These are phyloP conservation scores for Archocentrus centrarchus DNA, from an alignment of 2,113 vertebrate genomes.

Conservation along the genomic window DNA sequence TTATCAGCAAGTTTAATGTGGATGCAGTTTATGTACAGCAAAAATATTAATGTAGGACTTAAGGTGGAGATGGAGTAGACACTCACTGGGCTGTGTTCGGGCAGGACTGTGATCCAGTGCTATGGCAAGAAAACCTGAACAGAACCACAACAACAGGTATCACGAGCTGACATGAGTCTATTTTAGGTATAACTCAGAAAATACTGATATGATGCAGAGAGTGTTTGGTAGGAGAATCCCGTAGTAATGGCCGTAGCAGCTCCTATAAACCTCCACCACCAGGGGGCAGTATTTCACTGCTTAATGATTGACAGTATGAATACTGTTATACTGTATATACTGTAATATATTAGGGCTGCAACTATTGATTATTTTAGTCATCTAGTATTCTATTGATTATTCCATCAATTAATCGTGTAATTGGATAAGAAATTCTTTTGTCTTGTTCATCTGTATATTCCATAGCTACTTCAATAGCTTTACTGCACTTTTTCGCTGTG, in stretches of 20 bases:
- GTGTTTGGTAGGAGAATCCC: neutral
- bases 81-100: conserved; percentile 72
- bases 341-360: too few species aligned
- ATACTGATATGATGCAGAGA: too few species aligned
- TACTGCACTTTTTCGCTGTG: too few species aligned
- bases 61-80: neutral
- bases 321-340: too few species aligned
- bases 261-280: neutral
- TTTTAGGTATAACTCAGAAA: neutral
- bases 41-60: neutral
- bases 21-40: neutral
- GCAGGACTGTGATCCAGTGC: conserved; percentile 22
- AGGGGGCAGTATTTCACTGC: neutral
- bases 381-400: too few species aligned
- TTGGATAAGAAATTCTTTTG: too few species aligned
- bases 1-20: neutral
- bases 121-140: conserved; percentile 60
- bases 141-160: neutral
- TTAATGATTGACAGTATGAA: too few species aligned
- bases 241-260: neutral
- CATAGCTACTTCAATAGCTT: too few species aligned
- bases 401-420: too few species aligned
- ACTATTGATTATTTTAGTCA: too few species aligned
- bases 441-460: too few species aligned
- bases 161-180: neutral